These are phyloP conservation scores for Meda fulgida DNA, from an alignment of 2,797 vertebrate species.

Conservation along the genomic window DNA sequence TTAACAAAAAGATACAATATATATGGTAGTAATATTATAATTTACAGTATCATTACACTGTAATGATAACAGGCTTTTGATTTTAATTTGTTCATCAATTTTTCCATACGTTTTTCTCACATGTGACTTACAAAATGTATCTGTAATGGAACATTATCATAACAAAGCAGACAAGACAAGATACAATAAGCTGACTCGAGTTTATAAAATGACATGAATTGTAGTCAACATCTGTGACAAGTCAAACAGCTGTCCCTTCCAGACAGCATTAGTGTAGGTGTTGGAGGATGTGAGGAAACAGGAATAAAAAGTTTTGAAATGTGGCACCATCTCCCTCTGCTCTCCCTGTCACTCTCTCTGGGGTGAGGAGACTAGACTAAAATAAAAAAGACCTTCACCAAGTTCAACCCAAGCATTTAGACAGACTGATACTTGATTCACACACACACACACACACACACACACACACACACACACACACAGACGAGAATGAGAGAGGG, in stretches of 20 bases:
- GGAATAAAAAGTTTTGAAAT: conserved; percentile 57
- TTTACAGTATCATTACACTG: conserved; percentile 21
- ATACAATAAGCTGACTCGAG: neutral
- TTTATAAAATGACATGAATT: conserved; percentile 46
- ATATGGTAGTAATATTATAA: too few species aligned
- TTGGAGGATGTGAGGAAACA: conserved; percentile 35
- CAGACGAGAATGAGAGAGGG: conserved; percentile 50
- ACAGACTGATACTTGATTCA: conserved; percentile 65
- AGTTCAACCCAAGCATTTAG: conserved; percentile 42
- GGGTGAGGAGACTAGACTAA: conserved; percentile 47
- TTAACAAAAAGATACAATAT: neutral
- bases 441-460: conserved; percentile 50
- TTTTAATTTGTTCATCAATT: neutral
- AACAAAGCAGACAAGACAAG: conserved; percentile 63
- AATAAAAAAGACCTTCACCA: conserved; percentile 49
- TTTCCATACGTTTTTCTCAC: neutral
- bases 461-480: neutral
- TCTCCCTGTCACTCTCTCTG: neutral
- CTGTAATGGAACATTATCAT: neutral
- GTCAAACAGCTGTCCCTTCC: conserved; percentile 65
- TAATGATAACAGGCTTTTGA: conserved; percentile 49
- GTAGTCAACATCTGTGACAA: conserved; percentile 60
- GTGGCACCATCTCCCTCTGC: conserved; percentile 49
- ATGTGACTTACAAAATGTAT: neutral
- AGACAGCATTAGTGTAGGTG: conserved; percentile 61